Conservation (phyloP, 2,888 invertebrate species). For the Cryptus armator region DNA sequence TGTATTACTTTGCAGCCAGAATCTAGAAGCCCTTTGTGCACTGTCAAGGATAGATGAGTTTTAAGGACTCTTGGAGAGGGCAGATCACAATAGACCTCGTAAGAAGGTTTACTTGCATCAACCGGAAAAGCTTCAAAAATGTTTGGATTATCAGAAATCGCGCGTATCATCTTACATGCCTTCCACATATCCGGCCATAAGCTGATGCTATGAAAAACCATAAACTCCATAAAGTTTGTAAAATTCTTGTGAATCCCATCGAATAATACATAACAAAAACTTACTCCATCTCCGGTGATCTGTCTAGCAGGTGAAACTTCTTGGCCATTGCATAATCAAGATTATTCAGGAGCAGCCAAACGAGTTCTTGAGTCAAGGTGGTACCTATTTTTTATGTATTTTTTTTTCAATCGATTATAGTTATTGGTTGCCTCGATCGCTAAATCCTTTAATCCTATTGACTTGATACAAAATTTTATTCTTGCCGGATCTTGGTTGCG, state of each 20-base stretch:
- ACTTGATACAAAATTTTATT: background rate
- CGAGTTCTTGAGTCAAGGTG: slow-evolving; percentile 90
- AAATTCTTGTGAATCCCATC: background rate
- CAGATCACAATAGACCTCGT: slow-evolving; percentile 85
- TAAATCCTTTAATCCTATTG: slow-evolving; percentile 13
- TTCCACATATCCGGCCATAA: slow-evolving; percentile 46
- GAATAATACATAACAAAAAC: background rate
- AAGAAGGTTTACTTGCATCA: slow-evolving; percentile 87
- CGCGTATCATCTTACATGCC: slow-evolving; percentile 56
- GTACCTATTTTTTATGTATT: slow-evolving; percentile 53
- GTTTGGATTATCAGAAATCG: slow-evolving; percentile 85
- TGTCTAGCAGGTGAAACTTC: slow-evolving; percentile 19
- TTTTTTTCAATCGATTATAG: slow-evolving; percentile 14
- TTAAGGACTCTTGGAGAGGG: slow-evolving; percentile 87
- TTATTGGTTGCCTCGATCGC: background rate
- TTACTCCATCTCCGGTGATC: slow-evolving; percentile 47
- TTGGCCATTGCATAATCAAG: slow-evolving; percentile 89
- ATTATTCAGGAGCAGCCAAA: slow-evolving; percentile 91
- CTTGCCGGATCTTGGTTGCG: slow-evolving; percentile 89
- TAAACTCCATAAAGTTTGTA: background rate
- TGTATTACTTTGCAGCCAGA: slow-evolving; percentile 68
- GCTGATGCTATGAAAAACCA: slow-evolving; percentile 36
- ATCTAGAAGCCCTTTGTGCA: slow-evolving; percentile 86
- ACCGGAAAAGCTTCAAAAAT: slow-evolving; percentile 85
- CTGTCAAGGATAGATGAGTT: slow-evolving; percentile 90